Percentiles rank a stretch among this genome's conserved stretches.
Conservation (phyloP, 2,797 vertebrate species). For the Poecilia gillii region DNA sequence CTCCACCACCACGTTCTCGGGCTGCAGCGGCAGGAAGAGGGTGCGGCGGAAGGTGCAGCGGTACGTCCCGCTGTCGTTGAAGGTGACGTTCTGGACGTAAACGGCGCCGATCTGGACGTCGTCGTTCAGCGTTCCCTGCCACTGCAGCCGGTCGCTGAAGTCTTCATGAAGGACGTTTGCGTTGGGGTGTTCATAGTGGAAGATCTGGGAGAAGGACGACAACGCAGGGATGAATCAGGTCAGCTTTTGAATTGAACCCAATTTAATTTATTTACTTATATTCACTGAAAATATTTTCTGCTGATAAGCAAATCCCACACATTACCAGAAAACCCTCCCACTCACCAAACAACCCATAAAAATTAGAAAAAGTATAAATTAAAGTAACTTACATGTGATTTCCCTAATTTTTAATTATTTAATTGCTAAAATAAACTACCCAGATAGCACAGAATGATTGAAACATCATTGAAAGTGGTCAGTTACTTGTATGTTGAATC, state of each 20-base stretch:
- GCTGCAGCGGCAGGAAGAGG: constrained; percentile 68
- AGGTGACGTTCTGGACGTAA: constrained; percentile 83
- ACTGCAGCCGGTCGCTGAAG: constrained; percentile 81
- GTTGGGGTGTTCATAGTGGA: constrained; percentile 76
- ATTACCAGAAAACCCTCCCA: background rate
- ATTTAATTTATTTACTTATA: background rate
- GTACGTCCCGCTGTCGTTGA: constrained; percentile 86
- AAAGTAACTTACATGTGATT: background rate
- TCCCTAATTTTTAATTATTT: background rate
- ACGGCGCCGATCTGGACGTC: constrained; percentile 88
- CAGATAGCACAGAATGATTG: no score
- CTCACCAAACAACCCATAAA: no score
- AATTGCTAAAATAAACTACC: background rate
- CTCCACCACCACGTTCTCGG: constrained; percentile 75
- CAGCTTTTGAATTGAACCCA: background rate
- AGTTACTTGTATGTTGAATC: no score
- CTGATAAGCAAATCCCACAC: background rate
- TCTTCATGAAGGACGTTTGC: constrained; percentile 69
- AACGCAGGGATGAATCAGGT: background rate
- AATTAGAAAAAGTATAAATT: background rate
- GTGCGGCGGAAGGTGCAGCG: constrained; percentile 85
- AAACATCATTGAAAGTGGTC: no score
- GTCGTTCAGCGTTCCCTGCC: constrained; percentile 80
- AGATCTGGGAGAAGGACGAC: constrained; percentile 77
- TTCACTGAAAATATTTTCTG: background rate